Conservation (phyloP, 2,113 vertebrate species). For the Numida meleagris region DNA sequence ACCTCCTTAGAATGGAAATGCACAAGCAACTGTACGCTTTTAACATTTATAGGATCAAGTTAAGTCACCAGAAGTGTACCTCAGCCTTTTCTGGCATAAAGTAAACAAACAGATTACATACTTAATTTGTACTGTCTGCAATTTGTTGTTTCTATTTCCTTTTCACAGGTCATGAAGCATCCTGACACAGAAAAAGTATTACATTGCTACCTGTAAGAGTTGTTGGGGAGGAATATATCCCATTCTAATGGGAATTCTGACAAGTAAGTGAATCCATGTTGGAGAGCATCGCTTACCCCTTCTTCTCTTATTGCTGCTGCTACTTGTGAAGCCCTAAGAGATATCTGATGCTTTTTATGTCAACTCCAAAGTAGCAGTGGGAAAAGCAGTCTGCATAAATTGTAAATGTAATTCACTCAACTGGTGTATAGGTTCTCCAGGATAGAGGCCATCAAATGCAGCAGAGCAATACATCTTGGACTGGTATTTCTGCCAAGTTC, state of each 20-base stretch:
- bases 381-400: background rate
- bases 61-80: background rate
- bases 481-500: background rate
- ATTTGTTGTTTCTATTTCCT: background rate
- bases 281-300: accelerated
- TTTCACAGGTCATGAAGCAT: background rate
- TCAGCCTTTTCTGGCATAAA: background rate
- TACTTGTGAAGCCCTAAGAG: background rate
- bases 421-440: background rate
- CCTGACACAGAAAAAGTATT: background rate
- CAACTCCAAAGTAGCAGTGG: background rate
- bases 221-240: background rate
- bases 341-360: background rate
- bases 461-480: background rate
- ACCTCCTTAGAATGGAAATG: background rate
- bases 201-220: background rate
- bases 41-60: background rate
- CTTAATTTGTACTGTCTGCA: background rate
- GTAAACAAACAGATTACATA: background rate
- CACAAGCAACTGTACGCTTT: background rate
- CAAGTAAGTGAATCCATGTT: background rate
- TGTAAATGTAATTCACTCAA: background rate
- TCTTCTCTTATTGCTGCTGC: background rate
- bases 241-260: background rate
- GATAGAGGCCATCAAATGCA: background rate